Evolutionary conservation across 1,140 invertebrate genomes (phyloP), one percentile per base, ranked within the genome.

Genomic region (Leptopilina clavipes): DNA sequence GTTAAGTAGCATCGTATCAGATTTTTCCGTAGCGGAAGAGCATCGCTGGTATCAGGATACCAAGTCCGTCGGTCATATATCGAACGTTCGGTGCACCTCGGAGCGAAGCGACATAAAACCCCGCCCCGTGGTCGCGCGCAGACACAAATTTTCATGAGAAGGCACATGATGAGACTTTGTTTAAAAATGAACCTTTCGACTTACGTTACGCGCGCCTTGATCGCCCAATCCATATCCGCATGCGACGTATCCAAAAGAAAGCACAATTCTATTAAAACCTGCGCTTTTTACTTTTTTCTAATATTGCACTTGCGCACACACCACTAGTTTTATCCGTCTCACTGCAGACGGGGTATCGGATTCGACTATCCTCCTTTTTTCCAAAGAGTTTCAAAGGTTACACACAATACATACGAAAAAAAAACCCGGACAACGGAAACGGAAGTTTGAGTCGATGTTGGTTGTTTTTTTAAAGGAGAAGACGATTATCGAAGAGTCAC

Each of bases 131-230:
- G 25, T 65, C 12, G 59, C 59, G 59, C 59, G 59, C 59, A 65
- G 48, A 52, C 48, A 65, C 59, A 65, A 65, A 65, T n/a, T 54
- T 65, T 31, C 25, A 31, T 65, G 14, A 22, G 59, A 52, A 52
- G 48, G 48, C 48, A 52, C 59, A 31, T 31, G 22, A 65, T 31
- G 22, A 31, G 59, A 65, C 59, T 65, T 65, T 65, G 22, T 65
- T 65, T 31, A 65, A 65, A 65, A 65, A 65, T 31, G 0, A 82
- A 82, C 78, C 80, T 81, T 83, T 84, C 76, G 80, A 90, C 89
- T 90, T 90, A 90, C 89, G 89, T 88, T 89, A 87, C 83, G 76
- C 88, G 89, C 84, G 88, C 86, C 84, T 90, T 90, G 79, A 89
- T 81, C 83, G 89, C 81, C 88, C 89, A 90, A 89, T 90, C 89